phyloP scores from a whole-genome alignment of 2,113 vertebrate genomes.

The Clarias macrocephalus region DNA sequence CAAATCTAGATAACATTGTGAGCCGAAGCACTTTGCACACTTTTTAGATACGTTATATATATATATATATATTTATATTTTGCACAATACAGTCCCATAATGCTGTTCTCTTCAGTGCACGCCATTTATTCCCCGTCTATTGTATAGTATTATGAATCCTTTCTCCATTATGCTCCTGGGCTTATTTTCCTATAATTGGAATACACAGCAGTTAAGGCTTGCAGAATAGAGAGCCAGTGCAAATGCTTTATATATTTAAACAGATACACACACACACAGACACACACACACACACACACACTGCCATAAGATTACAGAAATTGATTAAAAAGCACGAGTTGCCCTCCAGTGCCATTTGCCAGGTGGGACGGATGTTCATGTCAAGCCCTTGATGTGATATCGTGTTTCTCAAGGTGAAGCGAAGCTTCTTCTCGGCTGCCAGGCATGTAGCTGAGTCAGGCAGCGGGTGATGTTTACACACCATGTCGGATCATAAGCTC shows the following conservation, averaged over 20 bases:
- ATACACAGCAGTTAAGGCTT: background rate
- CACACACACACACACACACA: background rate
- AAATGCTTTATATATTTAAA: background rate
- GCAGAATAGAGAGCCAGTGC: background rate
- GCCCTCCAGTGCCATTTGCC: constrained; percentile 5
- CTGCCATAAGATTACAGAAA: background rate
- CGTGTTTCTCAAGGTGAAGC: background rate
- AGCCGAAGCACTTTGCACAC: background rate
- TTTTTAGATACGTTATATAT: background rate
- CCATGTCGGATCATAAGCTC: constrained; percentile 8
- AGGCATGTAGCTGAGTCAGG: background rate
- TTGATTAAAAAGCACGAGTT: background rate
- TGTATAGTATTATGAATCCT: background rate
- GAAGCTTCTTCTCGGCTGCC: background rate
- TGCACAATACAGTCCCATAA: background rate
- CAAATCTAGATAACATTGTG: background rate
- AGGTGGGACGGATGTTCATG: background rate
- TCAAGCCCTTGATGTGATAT: background rate
- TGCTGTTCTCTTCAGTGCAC: background rate
- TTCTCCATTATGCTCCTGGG: background rate
- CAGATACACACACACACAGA: background rate
- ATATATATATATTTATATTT: too few species aligned
- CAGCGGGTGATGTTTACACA: constrained; percentile 18
- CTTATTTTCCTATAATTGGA: background rate
- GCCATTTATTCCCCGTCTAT: background rate